Base-by-base conservation (phyloP, 2,888 invertebrate genomes). In the Eristalinus aeneus region DNA sequence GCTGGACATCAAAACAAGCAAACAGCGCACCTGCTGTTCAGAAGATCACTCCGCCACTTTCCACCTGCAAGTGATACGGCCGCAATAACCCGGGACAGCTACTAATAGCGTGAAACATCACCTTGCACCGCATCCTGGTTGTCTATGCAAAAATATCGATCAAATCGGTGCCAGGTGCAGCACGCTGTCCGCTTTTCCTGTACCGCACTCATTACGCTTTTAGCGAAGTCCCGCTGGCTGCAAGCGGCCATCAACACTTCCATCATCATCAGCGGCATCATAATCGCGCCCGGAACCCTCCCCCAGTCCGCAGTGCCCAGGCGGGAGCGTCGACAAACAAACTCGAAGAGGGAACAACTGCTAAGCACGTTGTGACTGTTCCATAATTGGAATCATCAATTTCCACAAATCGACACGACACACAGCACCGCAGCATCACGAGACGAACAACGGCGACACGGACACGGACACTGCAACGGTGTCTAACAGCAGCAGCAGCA, bases 321-420 rank as follows among this genome's bases (percentile, higher is more conserved):
- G 34, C 68, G 53, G 61, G 23, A 73, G 63, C 12, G 72, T 46
- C 68, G 64, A 34, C n/a, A 61, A 67, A 58, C 56, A 39, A 64
- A 72, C 11, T 20, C 65, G 31, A 74, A 54, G 27, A 76, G 73
- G 61, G 63, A 77, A 81, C 73, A 63, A 61, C 82, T 82, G 74
- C 74, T 86, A 82, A 86, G 86, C 82, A 88, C 76, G 87, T 88
- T 88, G 88, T 88, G 89, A 90, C 89, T 89, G 89, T 89, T 90
- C 89, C 89, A 91, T 91, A 92, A 91, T 91, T 91, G 91, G 91
- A 91, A 89, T 90, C 91, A 91, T 91, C 91, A 91, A 92, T 92
- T 91, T 91, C 90, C 81, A 83, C 88, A 83, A 88, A 87, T 87
- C 86, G 86, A 86, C 86, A 78, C 86, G 46, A 81, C 73, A 82